phyloP scores from a whole-genome alignment of 2,888 invertebrate species.

The Pseudolycoriella hygida region DNA sequence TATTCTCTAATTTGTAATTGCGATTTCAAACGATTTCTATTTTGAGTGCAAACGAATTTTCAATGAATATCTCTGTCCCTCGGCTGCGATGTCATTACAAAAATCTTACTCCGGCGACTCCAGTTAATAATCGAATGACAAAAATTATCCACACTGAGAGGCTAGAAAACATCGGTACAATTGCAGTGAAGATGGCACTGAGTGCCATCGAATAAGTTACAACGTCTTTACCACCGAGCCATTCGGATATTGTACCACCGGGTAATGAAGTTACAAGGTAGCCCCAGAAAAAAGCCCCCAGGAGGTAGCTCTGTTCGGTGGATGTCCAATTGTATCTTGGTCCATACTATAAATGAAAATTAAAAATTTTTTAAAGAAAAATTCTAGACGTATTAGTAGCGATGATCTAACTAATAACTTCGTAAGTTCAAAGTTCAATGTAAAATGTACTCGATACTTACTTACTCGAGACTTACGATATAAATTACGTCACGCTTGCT shows the following conservation, averaged over 20 bases:
- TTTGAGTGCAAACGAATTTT: too few relatives aligned
- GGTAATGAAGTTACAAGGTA: conserved; percentile 45
- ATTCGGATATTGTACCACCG: conserved; percentile 47
- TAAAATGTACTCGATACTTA: too few relatives aligned
- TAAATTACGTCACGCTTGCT: too few relatives aligned
- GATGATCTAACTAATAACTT: too few relatives aligned
- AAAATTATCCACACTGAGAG: conserved; percentile 38
- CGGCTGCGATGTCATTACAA: too few relatives aligned
- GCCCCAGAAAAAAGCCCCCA: conserved; percentile 53
- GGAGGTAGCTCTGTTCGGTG: conserved; percentile 41
- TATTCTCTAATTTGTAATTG: too few relatives aligned
- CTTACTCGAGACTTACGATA: too few relatives aligned
- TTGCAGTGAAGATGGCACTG: conserved; percentile 36
- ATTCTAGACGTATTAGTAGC: too few relatives aligned
- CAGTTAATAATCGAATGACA: conserved; percentile 37
- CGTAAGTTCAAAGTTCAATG: too few relatives aligned
- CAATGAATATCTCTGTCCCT: too few relatives aligned
- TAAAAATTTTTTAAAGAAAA: too few relatives aligned
- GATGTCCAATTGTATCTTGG: conserved; percentile 37
- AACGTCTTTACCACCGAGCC: conserved; percentile 41
- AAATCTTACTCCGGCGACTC: conserved; percentile 41
- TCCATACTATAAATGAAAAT: conserved; percentile 28
- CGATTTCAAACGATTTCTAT: too few relatives aligned
- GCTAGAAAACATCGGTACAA: conserved; percentile 41
- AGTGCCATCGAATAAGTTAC: conserved; percentile 34